Evolutionary conservation across 2,888 invertebrate species (phyloP), one percentile per base, ranked within the genome.

Genomic region (Drosophila kambysellisi): DNA sequence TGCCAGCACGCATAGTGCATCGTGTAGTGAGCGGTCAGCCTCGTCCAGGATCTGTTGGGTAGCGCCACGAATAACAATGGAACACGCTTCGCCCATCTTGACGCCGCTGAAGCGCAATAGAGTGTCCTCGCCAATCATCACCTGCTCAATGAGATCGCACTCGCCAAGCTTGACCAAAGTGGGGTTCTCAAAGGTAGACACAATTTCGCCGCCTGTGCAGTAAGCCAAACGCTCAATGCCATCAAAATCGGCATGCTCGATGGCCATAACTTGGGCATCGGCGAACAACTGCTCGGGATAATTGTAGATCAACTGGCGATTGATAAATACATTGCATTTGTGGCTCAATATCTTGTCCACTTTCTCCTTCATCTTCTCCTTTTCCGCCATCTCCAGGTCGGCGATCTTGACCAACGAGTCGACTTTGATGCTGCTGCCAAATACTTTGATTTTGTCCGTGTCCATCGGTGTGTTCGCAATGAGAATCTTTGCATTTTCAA

Each of bases 381-480:
- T 99, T 92, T 99, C 99, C 2, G 99, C 99, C 54, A 97, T 94
- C 94, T 99, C 99, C 59, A 99, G 94, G 91, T 99, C 99, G 6
- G 99, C 99, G 76, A 99, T 98, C 93, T 99, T 97, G 0, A 97
- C 96, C 95, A 98, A 96, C 0, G 98, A 98, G 92, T 98, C 97
- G 0, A 97, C 98, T 91, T 97, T 96, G 80, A 98, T 98, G 79
- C 98, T 96, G 50, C 99, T 99, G 52, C 99, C 99, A 94, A 99
- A 99, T 30, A 99, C 96, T 94, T 99, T 99, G 83, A 99, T 99
- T 94, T 99, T 99, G 92, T 99, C 99, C 0, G 99, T 98, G 94
- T 99, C 99, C 99, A 99, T 99, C 0, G 99, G 98, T 12, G 99
- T 99, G 93, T 99, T 99, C 15, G 99, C 99, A 88, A 99, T 98